Evolutionary conservation across 2,888 invertebrate genomes (phyloP).

Genomic region (Callinectes sapidus): DNA sequence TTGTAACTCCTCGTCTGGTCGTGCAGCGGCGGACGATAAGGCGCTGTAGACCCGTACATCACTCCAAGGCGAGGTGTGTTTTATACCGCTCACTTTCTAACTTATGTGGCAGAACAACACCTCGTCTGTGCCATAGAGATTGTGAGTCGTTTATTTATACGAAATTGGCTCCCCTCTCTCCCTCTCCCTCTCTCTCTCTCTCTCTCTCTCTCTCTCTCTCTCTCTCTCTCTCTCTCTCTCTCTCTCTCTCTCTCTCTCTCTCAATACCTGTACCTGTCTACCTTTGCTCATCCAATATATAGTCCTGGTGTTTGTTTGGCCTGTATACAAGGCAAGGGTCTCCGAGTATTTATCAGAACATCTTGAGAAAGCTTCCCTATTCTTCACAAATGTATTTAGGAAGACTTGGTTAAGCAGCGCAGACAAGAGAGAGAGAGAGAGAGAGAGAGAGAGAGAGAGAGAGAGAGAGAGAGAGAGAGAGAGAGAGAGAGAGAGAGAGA

Average conservation of each 20-base stretch:
- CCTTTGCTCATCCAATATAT: not conserved
- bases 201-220: constrained; percentile 38
- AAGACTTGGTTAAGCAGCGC: not conserved
- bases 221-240: constrained; percentile 34
- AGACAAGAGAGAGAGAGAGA: not conserved
- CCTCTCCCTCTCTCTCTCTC: constrained; percentile 36
- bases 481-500: too few species aligned
- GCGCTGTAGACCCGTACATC: not conserved
- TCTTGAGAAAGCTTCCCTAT: not conserved
- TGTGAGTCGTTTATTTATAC: not conserved
- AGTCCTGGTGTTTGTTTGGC: not conserved
- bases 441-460: too few species aligned
- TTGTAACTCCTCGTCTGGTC: not conserved
- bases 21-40: not conserved
- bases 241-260: constrained; percentile 36
- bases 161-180: not conserved
- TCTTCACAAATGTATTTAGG: constrained; percentile 9
- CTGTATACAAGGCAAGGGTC: not conserved
- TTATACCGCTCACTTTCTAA: not conserved
- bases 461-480: not conserved
- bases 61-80: not conserved
- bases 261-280: not conserved
- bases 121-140: not conserved
- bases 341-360: not conserved
- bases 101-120: not conserved